Conservation (phyloP, 2,113 vertebrate species). For the Origma solitaria region DNA sequence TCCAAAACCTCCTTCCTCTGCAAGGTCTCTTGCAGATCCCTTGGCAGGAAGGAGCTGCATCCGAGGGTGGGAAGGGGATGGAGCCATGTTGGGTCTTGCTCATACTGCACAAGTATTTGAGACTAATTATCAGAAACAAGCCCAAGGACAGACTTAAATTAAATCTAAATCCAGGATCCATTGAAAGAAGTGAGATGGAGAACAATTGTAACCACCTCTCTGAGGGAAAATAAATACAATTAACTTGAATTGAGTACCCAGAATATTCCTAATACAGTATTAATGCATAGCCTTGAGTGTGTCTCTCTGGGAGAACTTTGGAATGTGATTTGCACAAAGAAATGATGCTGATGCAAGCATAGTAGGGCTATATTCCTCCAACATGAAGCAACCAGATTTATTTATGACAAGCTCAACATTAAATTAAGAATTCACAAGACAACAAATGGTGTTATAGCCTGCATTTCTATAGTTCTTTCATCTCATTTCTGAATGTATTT, state of each 20-base stretch:
- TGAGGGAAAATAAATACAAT: constrained; percentile 40
- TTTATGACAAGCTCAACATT: neutral
- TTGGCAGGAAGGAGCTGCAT: neutral
- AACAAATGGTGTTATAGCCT: neutral
- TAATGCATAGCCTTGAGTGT: neutral
- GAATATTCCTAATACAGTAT: constrained; percentile 7
- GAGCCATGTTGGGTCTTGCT: neutral
- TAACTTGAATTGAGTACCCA: neutral
- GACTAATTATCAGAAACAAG: neutral
- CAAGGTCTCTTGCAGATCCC: neutral
- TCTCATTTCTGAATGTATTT: neutral
- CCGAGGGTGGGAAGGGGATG: neutral
- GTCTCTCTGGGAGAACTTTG: neutral
- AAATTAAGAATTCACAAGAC: neutral
- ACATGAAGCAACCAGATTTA: neutral
- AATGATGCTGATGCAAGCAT: neutral
- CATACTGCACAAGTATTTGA: neutral
- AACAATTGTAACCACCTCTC: neutral
- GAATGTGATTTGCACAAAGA: constrained; percentile 6
- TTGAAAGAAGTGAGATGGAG: neutral
- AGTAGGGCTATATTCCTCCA: neutral
- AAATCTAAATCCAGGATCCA: neutral
- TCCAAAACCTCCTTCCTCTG: neutral
- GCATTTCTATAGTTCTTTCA: neutral
- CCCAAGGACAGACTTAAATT: neutral